Evolutionary conservation across 1,140 invertebrate genomes (phyloP), one percentile per base, ranked within the genome.

Genomic region (Sitodiplosis mosellana): DNA sequence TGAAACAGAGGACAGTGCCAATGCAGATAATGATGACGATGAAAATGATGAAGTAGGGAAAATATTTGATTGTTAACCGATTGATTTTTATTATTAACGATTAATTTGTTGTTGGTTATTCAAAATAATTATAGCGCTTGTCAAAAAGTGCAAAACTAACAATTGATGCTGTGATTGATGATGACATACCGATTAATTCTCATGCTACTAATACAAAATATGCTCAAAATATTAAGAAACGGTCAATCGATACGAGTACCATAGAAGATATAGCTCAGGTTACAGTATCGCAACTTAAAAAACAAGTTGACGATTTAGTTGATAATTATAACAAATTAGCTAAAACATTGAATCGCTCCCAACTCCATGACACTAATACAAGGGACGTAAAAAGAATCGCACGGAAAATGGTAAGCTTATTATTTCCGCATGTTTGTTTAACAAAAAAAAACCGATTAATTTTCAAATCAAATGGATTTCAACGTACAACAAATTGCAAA

Each of bases 1-100:
- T 48, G 66, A 65, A 51, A 55, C 66, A 33, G 65, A 63, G 45
- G 52, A 66, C 12, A 51, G 61, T 21, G 53, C 56, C 27, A 57
- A 57, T 48, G 64, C 61, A 47, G 57, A 68, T 49, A 57, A 59
- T 44, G 52, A 58, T 47, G 55, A 59, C 37, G 52, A 59, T 45
- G 56, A 59, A 22, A 59, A 62, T 22, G 52, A 59, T 42, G 53
- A 61, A 49, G n/a, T n/a, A n/a, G 51, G 27, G 11, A 17, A 60
- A n/a, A 38, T 60, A 64, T 36, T 53, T 60, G 43, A 55, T 58
- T 36, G 54, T 61, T n/a, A n/a, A n/a, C n/a, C n/a, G n/a, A n/a
- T n/a, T n/a, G n/a, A n/a, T n/a, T n/a, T n/a, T n/a, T n/a, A n/a
- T n/a, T n/a, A n/a, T n/a, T n/a, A n/a, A n/a, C n/a, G n/a, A n/a